Evolutionary conservation across 2,113 vertebrate species (phyloP).

Genomic region (Rhegmatorhina hoffmannsi): DNA sequence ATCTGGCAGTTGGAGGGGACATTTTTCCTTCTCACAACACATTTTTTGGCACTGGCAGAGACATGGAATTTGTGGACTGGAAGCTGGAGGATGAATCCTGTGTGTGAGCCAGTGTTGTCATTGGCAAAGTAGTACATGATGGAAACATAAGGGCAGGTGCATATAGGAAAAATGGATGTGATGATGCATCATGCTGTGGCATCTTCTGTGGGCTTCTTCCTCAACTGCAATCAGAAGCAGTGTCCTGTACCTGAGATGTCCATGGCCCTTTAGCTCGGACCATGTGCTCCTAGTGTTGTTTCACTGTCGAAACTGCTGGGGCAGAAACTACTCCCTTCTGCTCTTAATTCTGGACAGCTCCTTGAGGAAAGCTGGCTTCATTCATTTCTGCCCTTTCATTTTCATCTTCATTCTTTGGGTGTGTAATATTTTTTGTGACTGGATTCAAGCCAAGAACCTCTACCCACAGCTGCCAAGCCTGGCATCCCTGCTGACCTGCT

Average conservation of each 20-base stretch:
- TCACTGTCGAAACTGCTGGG: background rate
- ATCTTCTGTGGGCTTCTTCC: background rate
- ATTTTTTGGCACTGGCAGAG: background rate
- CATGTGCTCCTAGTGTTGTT: accelerated
- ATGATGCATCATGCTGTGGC: background rate
- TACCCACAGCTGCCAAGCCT: background rate
- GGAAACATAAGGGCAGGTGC: background rate
- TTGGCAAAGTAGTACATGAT: background rate
- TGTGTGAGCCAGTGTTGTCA: background rate
- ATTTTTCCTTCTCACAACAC: background rate
- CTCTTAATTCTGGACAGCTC: background rate
- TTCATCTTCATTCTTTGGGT: background rate
- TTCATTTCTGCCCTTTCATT: background rate
- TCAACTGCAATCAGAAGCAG: background rate
- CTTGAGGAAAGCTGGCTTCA: background rate
- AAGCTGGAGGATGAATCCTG: background rate
- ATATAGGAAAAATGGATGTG: background rate
- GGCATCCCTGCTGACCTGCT: background rate
- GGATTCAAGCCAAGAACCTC: background rate
- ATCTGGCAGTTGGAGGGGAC: background rate
- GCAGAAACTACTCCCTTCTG: background rate
- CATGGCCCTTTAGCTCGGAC: background rate
- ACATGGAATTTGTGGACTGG: background rate
- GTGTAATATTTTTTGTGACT: background rate
- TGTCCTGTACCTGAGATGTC: background rate